Evolutionary conservation across 2,113 vertebrate genomes (phyloP).

Genomic region (Periophthalmodon schlosseri): DNA sequence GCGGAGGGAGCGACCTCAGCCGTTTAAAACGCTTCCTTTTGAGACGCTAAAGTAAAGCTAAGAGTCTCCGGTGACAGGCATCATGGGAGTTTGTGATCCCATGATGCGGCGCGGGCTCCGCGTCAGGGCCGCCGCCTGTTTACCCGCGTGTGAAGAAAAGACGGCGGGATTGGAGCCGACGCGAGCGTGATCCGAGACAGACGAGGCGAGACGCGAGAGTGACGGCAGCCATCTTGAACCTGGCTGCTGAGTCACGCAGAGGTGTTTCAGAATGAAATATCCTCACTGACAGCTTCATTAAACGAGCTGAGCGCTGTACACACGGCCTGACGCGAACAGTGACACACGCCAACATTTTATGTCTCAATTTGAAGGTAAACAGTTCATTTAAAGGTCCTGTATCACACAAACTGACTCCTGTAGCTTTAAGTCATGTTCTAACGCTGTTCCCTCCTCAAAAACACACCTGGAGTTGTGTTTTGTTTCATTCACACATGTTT

Average conservation of each 20-base stretch:
- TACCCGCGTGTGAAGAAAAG: slow-evolving; percentile 12
- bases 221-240: slow-evolving; percentile 47
- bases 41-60: slow-evolving; percentile 41
- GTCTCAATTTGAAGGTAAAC: not conserved
- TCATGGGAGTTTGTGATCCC: slow-evolving; percentile 26
- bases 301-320: not conserved
- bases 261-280: not conserved
- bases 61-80: slow-evolving; percentile 31
- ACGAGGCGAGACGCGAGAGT: not conserved
- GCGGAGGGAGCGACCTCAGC: slow-evolving; percentile 40
- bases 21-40: slow-evolving; percentile 22
- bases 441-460: too few relatives aligned
- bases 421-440: too few relatives aligned
- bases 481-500: too few relatives aligned
- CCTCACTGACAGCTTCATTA: not conserved
- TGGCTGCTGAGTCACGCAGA: not conserved
- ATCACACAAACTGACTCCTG: too few relatives aligned
- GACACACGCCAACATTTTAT: not conserved
- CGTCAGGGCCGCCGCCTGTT: slow-evolving; percentile 35
- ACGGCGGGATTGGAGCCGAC: slow-evolving; percentile 22
- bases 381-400: not conserved
- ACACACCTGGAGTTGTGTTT: too few relatives aligned
- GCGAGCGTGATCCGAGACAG: slow-evolving; percentile 8
- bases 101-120: slow-evolving; percentile 15
- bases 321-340: not conserved